Conservation (phyloP, 1,140 invertebrate species). For the Cataglyphis hispanica region DNA sequence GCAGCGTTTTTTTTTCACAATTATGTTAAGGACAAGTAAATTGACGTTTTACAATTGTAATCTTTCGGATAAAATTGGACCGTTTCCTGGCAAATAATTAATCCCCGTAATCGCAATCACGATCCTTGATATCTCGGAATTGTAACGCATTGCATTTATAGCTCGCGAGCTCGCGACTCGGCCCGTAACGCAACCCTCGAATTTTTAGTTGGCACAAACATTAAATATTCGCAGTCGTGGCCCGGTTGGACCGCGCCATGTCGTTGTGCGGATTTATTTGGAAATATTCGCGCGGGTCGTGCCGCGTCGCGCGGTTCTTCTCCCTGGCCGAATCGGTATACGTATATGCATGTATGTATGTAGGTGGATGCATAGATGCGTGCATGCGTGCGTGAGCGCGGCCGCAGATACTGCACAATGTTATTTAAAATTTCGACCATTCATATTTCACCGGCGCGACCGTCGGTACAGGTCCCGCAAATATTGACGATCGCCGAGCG, state of each 20-base stretch:
- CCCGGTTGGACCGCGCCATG: constrained; percentile 36
- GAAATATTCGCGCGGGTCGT: constrained; percentile 44
- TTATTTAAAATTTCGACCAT: constrained; percentile 70
- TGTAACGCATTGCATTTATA: constrained; percentile 13
- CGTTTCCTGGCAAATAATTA: constrained; percentile 12
- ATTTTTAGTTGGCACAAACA: constrained; percentile 59
- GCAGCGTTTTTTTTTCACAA: not conserved
- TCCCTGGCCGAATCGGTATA: not conserved
- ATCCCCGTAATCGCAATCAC: constrained; percentile 20
- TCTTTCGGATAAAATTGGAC: constrained; percentile 12
- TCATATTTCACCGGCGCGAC: constrained; percentile 61
- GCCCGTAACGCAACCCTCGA: constrained; percentile 27
- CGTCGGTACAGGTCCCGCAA: constrained; percentile 47
- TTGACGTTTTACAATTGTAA: constrained; percentile 27
- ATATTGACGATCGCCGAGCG: constrained; percentile 57
- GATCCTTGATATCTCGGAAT: not conserved
- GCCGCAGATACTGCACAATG: constrained; percentile 57
- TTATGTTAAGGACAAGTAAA: constrained; percentile 15
- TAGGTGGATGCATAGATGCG: too few relatives aligned
- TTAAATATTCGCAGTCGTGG: constrained; percentile 63
- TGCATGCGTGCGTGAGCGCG: not conserved
- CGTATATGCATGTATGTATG: not conserved
- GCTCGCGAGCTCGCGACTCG: constrained; percentile 26
- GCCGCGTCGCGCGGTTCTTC: constrained; percentile 45
- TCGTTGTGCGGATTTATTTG: constrained; percentile 44